Base-by-base conservation (phyloP, 2,797 vertebrate genomes). In the Cynodonichthys magdalenae region DNA sequence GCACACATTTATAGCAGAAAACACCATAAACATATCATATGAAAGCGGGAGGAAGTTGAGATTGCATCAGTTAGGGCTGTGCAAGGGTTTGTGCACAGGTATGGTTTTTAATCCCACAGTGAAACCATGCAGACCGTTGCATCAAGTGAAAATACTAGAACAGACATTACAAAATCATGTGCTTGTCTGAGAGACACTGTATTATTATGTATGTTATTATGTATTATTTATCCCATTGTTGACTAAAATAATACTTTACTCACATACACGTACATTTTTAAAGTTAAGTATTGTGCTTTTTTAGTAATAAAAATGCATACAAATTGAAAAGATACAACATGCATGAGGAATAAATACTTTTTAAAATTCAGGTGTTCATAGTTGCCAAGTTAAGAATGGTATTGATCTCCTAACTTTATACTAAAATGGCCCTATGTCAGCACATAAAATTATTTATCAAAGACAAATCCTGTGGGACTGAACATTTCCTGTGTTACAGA, bases 21-120 rank as follows among this genome's bases (percentile, higher is more conserved):
- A 28, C 48, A 69, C 56, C 3, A 57, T 53, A 79, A 31, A 56
- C 47, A 59, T 41, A 47, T 47, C 10, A 19, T 69, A 24, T 31
- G 39, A 36, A 49, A 20, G 42, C 59, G n/a, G n/a, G 27, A 52
- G 46, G 19, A 17, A 20, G 15, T 50, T 6, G 45, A 31, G 34
- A 54, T 41, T 47, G n/a, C 20, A 67, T 69, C 36, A 65, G 53
- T 18, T 53, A 19, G 42, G 66, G 28, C 24, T n/a, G 18, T 46
- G 11, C 20, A 42, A 6, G 4, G 1, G 11, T 18, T 11, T 46
- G 27, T 31, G 27, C 27, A 46, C 42, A 20, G 15, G 53, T 34
- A 39, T 34, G 45, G 8, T 10, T 29, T 39, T 39, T 12, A 42
- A 53, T 11, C 15, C 14, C 29, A 20, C 29, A 39, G 24, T 47